phyloP scores from a whole-genome alignment of 2,888 invertebrate genomes.

The Silvanus unidentatus region DNA sequence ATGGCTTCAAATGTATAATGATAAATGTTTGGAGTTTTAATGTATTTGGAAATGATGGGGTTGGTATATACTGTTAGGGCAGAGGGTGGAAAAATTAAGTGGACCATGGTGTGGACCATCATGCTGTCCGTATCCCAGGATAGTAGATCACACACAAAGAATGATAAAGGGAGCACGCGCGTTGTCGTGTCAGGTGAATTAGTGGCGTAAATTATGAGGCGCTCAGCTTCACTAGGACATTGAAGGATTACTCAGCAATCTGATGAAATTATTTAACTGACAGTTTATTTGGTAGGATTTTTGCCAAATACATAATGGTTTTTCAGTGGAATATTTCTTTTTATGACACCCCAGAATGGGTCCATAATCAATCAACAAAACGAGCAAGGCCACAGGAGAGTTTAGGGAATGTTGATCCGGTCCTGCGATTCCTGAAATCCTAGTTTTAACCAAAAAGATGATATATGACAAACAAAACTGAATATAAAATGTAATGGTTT shows the following conservation, averaged over 20 bases:
- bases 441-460: too few relatives aligned
- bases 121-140: constrained; percentile 12
- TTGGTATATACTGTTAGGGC: constrained; percentile 10
- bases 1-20: background rate
- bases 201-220: constrained; percentile 41
- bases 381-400: too few relatives aligned
- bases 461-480: too few relatives aligned
- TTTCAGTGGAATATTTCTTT: too few relatives aligned
- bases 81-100: constrained; percentile 12
- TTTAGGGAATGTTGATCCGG: too few relatives aligned
- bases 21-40: background rate
- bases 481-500: too few relatives aligned
- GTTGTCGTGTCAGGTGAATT: constrained; percentile 41
- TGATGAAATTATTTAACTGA: constrained; percentile 40
- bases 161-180: constrained; percentile 31
- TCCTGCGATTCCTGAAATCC: too few relatives aligned
- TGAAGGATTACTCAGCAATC: constrained; percentile 39
- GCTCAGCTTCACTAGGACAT: constrained; percentile 32
- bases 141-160: constrained; percentile 24
- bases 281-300: constrained; percentile 24
- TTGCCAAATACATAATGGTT: too few relatives aligned
- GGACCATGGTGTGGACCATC: constrained; percentile 17
- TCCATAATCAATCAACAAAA: too few relatives aligned
- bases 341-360: too few relatives aligned
- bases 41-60: constrained; percentile 1